Conservation (phyloP, 2,888 invertebrate genomes). For the Tinea pellionella region DNA sequence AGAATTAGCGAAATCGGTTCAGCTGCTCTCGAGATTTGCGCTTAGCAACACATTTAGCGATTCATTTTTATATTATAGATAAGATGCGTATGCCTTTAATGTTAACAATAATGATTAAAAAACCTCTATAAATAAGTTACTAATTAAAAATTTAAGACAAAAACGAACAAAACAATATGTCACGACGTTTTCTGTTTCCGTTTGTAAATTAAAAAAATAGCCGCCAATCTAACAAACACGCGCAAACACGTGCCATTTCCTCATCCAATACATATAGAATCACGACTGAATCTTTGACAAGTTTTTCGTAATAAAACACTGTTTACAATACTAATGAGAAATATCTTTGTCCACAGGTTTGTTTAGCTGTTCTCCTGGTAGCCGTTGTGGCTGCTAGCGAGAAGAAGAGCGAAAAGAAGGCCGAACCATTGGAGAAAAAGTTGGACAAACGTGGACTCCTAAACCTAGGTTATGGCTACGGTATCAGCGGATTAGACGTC, state of each 20-base stretch:
- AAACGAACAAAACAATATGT: not conserved
- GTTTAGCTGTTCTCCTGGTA: slow-evolving; percentile 80
- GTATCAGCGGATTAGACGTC: slow-evolving; percentile 78
- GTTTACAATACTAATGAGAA: not conserved
- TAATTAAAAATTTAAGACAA: not conserved
- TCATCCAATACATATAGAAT: not conserved
- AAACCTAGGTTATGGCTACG: slow-evolving; percentile 84
- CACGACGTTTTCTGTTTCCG: not conserved
- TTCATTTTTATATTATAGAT: too few relatives aligned
- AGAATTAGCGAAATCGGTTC: too few relatives aligned
- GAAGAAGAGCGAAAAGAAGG: slow-evolving; percentile 68
- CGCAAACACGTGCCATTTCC: not conserved
- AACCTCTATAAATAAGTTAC: too few relatives aligned
- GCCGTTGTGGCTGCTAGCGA: slow-evolving; percentile 79
- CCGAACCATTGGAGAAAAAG: slow-evolving; percentile 77
- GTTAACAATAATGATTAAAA: not conserved
- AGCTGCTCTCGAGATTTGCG: too few relatives aligned
- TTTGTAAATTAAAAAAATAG: not conserved
- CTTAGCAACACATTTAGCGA: too few relatives aligned
- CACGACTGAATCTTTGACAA: not conserved
- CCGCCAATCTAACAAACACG: not conserved
- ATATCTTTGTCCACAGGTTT: slow-evolving; percentile 63
- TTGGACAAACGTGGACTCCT: slow-evolving; percentile 85
- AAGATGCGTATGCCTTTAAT: too few relatives aligned
- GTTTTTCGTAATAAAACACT: not conserved